Percentiles rank a stretch among this genome's conserved stretches.
These are phyloP conservation scores for Indicator indicator DNA, from an alignment of 2,113 vertebrate species.

Conservation along the genomic window DNA sequence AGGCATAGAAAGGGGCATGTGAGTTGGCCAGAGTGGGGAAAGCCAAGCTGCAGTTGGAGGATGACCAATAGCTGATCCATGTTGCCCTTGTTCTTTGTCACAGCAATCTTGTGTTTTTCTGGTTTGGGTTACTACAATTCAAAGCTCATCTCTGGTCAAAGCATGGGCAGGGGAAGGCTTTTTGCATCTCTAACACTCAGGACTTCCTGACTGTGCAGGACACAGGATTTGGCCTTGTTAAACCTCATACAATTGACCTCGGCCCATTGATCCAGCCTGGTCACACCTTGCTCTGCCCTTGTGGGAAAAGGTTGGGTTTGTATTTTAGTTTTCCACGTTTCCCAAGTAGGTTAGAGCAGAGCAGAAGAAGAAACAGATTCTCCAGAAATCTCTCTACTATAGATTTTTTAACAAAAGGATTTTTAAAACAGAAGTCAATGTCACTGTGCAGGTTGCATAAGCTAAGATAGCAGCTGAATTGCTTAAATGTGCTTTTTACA, in stretches of 20 bases:
- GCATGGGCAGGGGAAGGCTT: not conserved
- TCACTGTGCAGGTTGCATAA: not conserved
- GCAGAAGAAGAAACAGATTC: not conserved
- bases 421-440: not conserved
- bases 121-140: not conserved
- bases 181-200: not conserved
- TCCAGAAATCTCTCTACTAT: not conserved
- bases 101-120: not conserved
- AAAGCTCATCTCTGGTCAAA: not conserved
- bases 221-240: too few species aligned
- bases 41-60: not conserved
- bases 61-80: not conserved
- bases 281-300: not conserved
- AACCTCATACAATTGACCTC: too few species aligned
- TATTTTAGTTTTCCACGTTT: not conserved
- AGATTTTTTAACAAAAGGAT: not conserved
- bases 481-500: constrained; percentile 49
- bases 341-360: not conserved
- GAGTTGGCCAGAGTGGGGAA: not conserved
- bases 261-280: not conserved
- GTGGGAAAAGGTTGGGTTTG: not conserved
- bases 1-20: not conserved
- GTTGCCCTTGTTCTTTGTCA: not conserved
- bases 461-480: not conserved
- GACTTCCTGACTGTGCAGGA: not conserved